Percentiles rank a stretch among this genome's conserved stretches.
These are phyloP conservation scores for Lepidocyrtoides sp. DNA, from an alignment of 2,888 invertebrate genomes.

Conservation along the genomic window DNA sequence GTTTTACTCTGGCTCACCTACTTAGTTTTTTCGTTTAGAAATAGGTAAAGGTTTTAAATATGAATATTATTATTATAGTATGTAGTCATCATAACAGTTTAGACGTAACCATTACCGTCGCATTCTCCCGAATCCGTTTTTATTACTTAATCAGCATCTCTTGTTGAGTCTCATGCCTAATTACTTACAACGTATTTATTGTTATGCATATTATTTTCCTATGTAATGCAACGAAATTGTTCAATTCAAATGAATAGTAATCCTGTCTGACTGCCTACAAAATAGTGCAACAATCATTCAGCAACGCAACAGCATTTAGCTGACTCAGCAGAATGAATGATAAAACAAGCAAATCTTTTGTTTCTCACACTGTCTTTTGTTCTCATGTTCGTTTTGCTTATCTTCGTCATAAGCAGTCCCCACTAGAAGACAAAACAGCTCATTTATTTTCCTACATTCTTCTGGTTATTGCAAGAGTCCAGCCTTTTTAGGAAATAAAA, in stretches of 20 bases:
- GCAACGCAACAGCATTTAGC: not conserved
- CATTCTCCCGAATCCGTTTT: slow-evolving; percentile 47
- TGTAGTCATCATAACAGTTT: not conserved
- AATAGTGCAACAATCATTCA: too few species aligned
- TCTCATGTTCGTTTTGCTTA: not conserved
- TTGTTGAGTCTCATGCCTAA: not conserved
- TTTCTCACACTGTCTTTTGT: slow-evolving; percentile 20
- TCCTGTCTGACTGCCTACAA: not conserved
- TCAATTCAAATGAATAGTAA: not conserved
- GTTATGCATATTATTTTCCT: slow-evolving; percentile 20
- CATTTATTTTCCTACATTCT: slow-evolving; percentile 42
- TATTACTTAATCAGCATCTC: slow-evolving; percentile 67
- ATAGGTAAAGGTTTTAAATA: not conserved
- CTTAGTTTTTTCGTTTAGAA: not conserved
- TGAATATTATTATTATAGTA: too few species aligned
- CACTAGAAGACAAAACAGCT: slow-evolving; percentile 21
- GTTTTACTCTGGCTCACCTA: slow-evolving; percentile 26
- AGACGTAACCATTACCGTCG: slow-evolving; percentile 2
- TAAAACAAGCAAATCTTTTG: slow-evolving; percentile 37
- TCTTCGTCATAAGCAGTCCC: not conserved
- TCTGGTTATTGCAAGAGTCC: not conserved
- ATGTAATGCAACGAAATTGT: slow-evolving; percentile 30
- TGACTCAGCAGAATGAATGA: slow-evolving; percentile 43
- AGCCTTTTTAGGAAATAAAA: slow-evolving; percentile 30
- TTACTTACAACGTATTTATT: slow-evolving; percentile 39